These are phyloP conservation scores for Hofmannophila pseudospretella DNA, from an alignment of 2,888 invertebrate species.

Conservation along the genomic window DNA sequence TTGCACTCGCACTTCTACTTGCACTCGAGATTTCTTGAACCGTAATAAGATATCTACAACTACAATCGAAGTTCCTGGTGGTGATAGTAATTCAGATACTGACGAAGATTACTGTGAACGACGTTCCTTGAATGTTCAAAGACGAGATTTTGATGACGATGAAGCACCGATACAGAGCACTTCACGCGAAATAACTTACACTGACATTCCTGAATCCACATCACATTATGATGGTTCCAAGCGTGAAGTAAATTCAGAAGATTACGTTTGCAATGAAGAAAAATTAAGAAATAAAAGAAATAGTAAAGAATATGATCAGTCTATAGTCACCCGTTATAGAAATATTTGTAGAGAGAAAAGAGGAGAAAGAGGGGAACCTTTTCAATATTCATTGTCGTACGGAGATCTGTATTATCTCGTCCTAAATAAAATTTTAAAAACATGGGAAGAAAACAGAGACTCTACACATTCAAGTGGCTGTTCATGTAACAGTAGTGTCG, in stretches of 20 bases:
- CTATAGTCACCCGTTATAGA: constrained; percentile 1
- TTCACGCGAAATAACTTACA: constrained; percentile 3
- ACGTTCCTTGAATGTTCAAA: constrained; percentile 44
- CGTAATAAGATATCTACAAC: constrained; percentile 46
- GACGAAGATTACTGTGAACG: constrained; percentile 61
- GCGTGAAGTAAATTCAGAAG: background rate
- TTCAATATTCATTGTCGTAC: constrained; percentile 22
- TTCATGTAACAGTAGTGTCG: background rate
- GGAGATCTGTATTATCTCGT: constrained; percentile 36
- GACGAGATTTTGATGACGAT: constrained; percentile 31
- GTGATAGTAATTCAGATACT: constrained; percentile 18
- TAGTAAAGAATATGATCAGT: background rate
- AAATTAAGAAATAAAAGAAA: constrained; percentile 30
- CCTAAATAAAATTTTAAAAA: constrained; percentile 27
- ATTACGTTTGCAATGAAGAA: constrained; percentile 26
- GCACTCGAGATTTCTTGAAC: constrained; percentile 56
- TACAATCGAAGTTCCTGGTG: constrained; percentile 3
- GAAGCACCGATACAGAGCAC: background rate
- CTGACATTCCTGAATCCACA: background rate
- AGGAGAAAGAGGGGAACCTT: background rate
- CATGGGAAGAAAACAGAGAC: constrained; percentile 23
- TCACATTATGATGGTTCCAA: background rate
- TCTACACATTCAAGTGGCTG: constrained; percentile 4
- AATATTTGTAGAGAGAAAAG: constrained; percentile 6
- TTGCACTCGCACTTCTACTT: constrained; percentile 65